Conservation (phyloP, 2,113 vertebrate genomes). For the Pavo muticus region DNA sequence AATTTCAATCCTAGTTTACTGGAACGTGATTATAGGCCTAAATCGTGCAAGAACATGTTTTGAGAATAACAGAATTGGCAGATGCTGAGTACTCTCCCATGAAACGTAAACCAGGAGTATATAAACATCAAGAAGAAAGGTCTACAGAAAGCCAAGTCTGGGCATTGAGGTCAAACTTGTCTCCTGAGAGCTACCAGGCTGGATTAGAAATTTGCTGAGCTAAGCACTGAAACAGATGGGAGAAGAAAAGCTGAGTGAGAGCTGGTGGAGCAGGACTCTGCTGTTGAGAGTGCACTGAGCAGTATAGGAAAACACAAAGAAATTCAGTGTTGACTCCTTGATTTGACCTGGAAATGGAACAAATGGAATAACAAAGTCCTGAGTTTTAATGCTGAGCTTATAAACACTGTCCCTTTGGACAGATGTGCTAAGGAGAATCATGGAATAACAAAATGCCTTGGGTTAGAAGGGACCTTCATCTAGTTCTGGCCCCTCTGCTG, state of each 20-base stretch:
- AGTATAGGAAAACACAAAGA: background rate
- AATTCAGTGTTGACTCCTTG: background rate
- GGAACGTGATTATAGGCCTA: background rate
- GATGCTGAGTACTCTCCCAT: background rate
- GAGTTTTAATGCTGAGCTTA: background rate
- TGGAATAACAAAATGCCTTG: background rate
- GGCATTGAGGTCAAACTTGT: background rate
- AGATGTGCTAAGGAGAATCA: background rate
- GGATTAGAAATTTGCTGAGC: background rate
- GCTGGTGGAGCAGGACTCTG: background rate
- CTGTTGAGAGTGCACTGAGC: background rate
- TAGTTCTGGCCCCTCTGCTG: background rate
- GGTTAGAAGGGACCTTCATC: background rate
- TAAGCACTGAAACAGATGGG: background rate
- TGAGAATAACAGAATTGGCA: background rate
- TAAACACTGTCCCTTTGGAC: accelerated
- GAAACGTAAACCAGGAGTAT: background rate
- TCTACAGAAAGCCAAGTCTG: background rate
- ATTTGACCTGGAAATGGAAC: background rate
- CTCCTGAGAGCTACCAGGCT: background rate
- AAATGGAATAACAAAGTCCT: background rate
- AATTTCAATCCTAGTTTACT: background rate
- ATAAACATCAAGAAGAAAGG: background rate
- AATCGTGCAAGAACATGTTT: background rate
- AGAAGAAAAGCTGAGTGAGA: background rate